Base-by-base conservation (phyloP, 2,888 invertebrate species). In the Campaea margaritaria region DNA sequence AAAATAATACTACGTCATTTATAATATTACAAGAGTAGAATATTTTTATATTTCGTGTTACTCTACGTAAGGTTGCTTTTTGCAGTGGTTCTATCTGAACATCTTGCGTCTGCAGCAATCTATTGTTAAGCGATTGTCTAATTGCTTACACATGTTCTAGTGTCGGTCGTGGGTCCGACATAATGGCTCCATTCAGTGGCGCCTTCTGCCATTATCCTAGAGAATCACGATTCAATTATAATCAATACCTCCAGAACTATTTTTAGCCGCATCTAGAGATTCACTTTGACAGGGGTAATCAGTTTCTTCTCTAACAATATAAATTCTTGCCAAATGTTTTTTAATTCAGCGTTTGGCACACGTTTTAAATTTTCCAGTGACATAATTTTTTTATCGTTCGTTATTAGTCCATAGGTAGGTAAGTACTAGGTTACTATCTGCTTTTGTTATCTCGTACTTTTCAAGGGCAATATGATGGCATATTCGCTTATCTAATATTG, bases 381-480 rank as follows among this genome's bases (percentile, higher is more conserved):
- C 48, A 45, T 58, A 65, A 64, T 50, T 31, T 48, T 63, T 67
- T 74, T 73, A 72, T 76, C 72, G 50, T 67, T 68, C 60, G 68
- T 69, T 63, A 62, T 42, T 64, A 62, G 64, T n/a, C n/a, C n/a
- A n/a, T n/a, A n/a, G n/a, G n/a, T n/a, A n/a, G n/a, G n/a, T n/a
- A n/a, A n/a, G 60, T 46, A 28, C 49, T 52, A 46, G 53, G 46
- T 11, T 51, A 56, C 57, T 64, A 66, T 64, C 62, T 53, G 53
- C 39, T 53, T 39, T 12, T 67, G 67, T 72, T 75, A 73, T 84
- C 81, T 72, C 45, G 64, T 72, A 68, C 67, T 73, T 72, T 73
- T 74, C 79, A 84, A 84, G 82, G 83, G 69, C 75, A 76, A 73
- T 69, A 71, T 76, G 75, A 79, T 79, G 73, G 74, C 75, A 74